Evolutionary conservation across 2,888 invertebrate species (phyloP), one percentile per base, ranked within the genome.

Genomic region (Melinopterus prodromus): DNA sequence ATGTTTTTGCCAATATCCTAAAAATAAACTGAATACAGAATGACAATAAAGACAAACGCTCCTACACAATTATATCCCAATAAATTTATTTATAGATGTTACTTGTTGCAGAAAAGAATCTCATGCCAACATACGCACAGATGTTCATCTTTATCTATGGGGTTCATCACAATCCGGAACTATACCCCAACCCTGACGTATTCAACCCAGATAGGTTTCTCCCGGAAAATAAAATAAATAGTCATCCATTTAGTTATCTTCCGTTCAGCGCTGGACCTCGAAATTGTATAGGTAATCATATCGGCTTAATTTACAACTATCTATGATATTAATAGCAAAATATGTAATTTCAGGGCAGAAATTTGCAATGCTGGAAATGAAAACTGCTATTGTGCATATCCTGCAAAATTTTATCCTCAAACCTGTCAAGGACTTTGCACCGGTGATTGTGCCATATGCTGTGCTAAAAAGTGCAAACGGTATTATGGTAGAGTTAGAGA

Each of bases 331-430:
- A 1, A 4, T 53, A 1, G 12, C 53, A 12, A 53, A 53, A 9
- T 53, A 71, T 72, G 12, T n/a, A n/a, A 16, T 76, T 79, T n/a
- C 15, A 84, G 84, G 84, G 70, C 84, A 84, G 81, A 83, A 83
- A 75, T 84, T 84, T 71, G 83, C 84, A 4, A 83, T 83, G 83
- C 71, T 84, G 35, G 83, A 82, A 80, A 81, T 84, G 80, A 84
- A 84, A 79, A 77, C 80, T 1, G 81, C 78, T 9, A 71, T 84
- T 9, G 82, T 82, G 9, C 82, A 84, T 16, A 69, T 84, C 16
- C 16, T 84, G 36, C 79, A 82, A 16, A 78, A 80, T 14, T 84
- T 78, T 70, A 75, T 80, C 77, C 36, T 84, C 6, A 26, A 79
- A 38, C 74, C 83, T 12, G 80, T 69, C 12, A 72, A 77, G 36